A percentile compares a stretch with the other conserved stretches of the same genome.
Evolutionary conservation across 2,797 vertebrate genomes (phyloP).

Genomic region (Esox masquinongy): DNA sequence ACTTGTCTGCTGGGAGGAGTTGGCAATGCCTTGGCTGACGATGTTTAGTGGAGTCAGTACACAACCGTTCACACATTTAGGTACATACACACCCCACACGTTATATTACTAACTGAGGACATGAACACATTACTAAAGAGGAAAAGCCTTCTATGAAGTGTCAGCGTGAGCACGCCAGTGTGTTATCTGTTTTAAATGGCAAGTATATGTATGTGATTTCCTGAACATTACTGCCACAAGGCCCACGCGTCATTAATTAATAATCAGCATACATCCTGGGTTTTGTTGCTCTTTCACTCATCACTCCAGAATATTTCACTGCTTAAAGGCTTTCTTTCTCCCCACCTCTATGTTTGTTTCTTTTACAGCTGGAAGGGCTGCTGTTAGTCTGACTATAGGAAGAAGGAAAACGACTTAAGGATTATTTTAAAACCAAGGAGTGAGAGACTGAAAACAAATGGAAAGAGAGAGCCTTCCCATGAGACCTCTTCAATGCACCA

Average conservation of each 20-base stretch:
- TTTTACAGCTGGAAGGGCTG: not conserved
- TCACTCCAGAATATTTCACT: conserved; percentile 13
- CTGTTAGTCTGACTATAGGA: conserved; percentile 30
- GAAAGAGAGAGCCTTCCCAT: conserved; percentile 53
- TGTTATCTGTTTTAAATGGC: conserved; percentile 25
- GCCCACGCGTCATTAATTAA: conserved; percentile 31
- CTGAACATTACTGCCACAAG: conserved; percentile 4
- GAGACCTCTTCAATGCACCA: conserved; percentile 56
- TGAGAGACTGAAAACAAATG: conserved; percentile 28
- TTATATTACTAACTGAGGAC: conserved; percentile 12
- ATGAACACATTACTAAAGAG: conserved; percentile 22
- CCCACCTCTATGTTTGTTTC: conserved; percentile 22
- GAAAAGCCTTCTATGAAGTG: conserved; percentile 24
- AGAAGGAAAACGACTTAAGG: conserved; percentile 29
- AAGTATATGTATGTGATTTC: conserved; percentile 24
- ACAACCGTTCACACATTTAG: conserved; percentile 24
- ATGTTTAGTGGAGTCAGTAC: conserved; percentile 25
- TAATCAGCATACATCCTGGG: conserved; percentile 10
- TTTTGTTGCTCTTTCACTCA: conserved; percentile 10
- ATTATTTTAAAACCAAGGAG: not conserved
- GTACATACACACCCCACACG: conserved; percentile 21
- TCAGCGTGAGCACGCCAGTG: not conserved
- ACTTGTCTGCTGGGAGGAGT: conserved; percentile 51
- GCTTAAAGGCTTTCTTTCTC: not conserved
- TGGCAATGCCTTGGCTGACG: conserved; percentile 51